A percentile compares a stretch with the other conserved stretches of the same genome.
Evolutionary conservation across 2,888 invertebrate species (phyloP).

Genomic region (Octonoba sinensis): DNA sequence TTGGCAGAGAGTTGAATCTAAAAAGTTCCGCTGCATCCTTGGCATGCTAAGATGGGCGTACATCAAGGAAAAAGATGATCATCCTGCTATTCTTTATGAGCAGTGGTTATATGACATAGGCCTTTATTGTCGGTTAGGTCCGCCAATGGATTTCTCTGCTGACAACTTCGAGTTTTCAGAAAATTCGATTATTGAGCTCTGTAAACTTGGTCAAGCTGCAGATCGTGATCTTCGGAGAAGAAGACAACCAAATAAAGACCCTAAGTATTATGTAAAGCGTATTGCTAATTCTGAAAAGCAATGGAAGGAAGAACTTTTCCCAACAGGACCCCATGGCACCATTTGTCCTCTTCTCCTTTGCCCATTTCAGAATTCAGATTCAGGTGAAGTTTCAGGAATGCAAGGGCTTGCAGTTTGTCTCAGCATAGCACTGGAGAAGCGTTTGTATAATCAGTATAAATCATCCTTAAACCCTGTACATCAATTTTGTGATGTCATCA

Average conservation of each 20-base stretch:
- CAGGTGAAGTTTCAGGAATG: constrained; percentile 21
- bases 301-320: constrained; percentile 35
- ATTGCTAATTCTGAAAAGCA: background rate
- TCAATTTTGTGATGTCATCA: constrained; percentile 17
- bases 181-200: constrained; percentile 18
- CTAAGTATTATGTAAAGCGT: constrained; percentile 40
- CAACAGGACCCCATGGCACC: constrained; percentile 20
- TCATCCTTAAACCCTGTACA: background rate
- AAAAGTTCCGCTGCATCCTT: constrained; percentile 41
- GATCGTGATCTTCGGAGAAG: constrained; percentile 48
- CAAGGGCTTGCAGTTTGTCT: constrained; percentile 25
- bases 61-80: constrained; percentile 21
- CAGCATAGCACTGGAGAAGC: constrained; percentile 15
- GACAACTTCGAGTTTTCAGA: constrained; percentile 15
- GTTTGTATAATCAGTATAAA: constrained; percentile 7
- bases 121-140: constrained; percentile 29
- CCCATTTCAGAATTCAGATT: constrained; percentile 11
- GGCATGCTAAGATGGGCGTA: constrained; percentile 38
- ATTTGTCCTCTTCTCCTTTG: constrained; percentile 49
- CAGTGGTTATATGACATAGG: constrained; percentile 62
- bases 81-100: constrained; percentile 45
- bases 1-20: constrained; percentile 43
- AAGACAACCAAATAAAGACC: constrained; percentile 51
- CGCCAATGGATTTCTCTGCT: background rate
- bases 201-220: constrained; percentile 42